These are phyloP conservation scores for Anabacerthia variegaticeps DNA, from an alignment of 2,797 vertebrate species.

Conservation along the genomic window DNA sequence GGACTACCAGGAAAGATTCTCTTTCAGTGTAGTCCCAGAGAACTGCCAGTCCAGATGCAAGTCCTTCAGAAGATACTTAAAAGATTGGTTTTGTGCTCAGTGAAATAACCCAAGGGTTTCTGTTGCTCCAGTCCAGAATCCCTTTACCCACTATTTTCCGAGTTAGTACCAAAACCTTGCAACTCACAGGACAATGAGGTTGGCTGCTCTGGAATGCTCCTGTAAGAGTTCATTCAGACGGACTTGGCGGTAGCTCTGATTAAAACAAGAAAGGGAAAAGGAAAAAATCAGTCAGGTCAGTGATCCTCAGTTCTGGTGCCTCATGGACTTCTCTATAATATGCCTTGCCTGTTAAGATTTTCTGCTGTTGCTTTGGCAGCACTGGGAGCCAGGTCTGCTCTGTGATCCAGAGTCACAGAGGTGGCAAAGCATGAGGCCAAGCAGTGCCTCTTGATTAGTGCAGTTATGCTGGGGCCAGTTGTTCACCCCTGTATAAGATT, in stretches of 20 bases:
- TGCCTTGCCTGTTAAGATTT: neutral
- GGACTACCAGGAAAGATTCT: neutral
- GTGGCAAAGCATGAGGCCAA: neutral
- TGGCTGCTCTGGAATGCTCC: conserved; percentile 90
- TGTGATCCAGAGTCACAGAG: neutral
- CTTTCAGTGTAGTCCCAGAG: neutral
- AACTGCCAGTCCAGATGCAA: neutral
- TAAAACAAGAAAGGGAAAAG: neutral
- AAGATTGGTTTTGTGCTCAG: neutral
- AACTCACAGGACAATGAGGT: conserved; percentile 94
- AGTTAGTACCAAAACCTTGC: neutral
- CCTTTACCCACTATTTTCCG: neutral
- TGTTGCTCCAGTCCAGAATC: neutral
- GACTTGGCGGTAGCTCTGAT: conserved; percentile 91
- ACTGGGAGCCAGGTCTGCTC: neutral
- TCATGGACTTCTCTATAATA: rapidly evolving
- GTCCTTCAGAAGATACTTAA: neutral
- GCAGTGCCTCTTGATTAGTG: neutral
- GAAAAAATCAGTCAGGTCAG: neutral
- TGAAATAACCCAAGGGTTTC: neutral
- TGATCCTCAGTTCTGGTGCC: neutral
- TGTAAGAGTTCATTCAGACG: conserved; percentile 93
- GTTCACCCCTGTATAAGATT: neutral
- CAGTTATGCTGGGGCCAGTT: neutral
- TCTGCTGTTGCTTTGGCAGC: neutral